Evolutionary conservation across 2,797 vertebrate genomes (phyloP).

Genomic region (Cephalopachus bancanus): DNA sequence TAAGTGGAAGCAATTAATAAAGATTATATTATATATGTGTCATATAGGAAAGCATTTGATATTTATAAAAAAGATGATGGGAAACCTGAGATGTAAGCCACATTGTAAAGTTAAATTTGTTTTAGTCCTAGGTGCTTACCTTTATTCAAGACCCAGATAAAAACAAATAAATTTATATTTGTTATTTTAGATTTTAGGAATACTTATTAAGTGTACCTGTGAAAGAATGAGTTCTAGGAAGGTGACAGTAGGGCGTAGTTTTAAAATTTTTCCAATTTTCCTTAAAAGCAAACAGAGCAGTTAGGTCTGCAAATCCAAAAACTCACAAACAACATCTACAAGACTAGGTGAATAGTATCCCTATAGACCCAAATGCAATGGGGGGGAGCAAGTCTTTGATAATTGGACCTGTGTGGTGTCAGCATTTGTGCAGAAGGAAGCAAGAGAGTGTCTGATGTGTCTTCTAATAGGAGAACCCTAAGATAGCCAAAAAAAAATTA

Average conservation of each 20-base stretch:
- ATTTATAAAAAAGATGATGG: neutral
- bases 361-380: neutral
- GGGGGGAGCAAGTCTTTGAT: neutral
- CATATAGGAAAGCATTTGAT: neutral
- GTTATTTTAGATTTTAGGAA: conserved; percentile 24
- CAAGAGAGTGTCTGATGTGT: neutral
- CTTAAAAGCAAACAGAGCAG: neutral
- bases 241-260: neutral
- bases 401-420: neutral
- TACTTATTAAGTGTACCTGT: neutral
- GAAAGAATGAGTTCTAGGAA: neutral
- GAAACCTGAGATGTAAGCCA: neutral
- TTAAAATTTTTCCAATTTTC: neutral
- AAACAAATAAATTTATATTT: neutral
- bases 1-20: neutral
- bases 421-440: neutral
- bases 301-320: neutral
- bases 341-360: neutral
- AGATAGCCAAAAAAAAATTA: neutral
- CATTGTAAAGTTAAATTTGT: neutral
- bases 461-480: neutral
- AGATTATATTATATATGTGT: neutral
- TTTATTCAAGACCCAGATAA: conserved; percentile 17
- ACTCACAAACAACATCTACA: neutral
- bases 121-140: neutral